Conservation (phyloP, 2,888 invertebrate species). For the Sarcophaga subvicina region DNA sequence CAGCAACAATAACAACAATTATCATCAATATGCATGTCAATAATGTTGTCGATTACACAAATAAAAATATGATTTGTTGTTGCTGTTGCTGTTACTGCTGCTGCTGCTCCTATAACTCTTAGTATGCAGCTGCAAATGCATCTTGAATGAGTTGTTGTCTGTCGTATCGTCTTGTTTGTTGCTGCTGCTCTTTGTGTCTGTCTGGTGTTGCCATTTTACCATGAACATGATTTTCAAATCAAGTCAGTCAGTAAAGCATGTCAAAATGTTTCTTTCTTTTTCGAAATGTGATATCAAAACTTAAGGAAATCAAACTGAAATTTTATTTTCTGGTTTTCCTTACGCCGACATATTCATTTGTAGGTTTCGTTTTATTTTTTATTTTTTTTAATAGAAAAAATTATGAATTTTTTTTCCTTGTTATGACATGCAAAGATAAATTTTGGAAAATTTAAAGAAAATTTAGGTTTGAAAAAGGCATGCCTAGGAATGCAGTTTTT, state of each 20-base stretch:
- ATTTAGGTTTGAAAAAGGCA: too few species aligned
- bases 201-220: constrained; percentile 56
- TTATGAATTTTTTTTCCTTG: too few species aligned
- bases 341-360: too few species aligned
- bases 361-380: neutral
- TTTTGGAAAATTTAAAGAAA: neutral
- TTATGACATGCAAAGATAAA: neutral
- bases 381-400: neutral
- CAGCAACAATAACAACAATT: neutral
- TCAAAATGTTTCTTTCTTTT: constrained; percentile 43
- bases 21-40: constrained; percentile 59
- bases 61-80: constrained; percentile 67
- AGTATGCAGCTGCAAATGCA: constrained; percentile 69
- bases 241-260: constrained; percentile 70
- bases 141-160: constrained; percentile 34
- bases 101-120: neutral
- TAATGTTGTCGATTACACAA: constrained; percentile 67
- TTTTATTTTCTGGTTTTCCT: too few species aligned
- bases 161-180: constrained; percentile 12
- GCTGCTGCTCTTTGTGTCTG: constrained; percentile 17
- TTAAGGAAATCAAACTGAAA: neutral
- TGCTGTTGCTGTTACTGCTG: too few species aligned
- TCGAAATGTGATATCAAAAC: constrained; percentile 5
- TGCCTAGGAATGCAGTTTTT: too few species aligned
- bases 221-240: constrained; percentile 70